These are phyloP conservation scores for Glossosoma conforme DNA, from an alignment of 1,140 invertebrate genomes.

Conservation along the genomic window DNA sequence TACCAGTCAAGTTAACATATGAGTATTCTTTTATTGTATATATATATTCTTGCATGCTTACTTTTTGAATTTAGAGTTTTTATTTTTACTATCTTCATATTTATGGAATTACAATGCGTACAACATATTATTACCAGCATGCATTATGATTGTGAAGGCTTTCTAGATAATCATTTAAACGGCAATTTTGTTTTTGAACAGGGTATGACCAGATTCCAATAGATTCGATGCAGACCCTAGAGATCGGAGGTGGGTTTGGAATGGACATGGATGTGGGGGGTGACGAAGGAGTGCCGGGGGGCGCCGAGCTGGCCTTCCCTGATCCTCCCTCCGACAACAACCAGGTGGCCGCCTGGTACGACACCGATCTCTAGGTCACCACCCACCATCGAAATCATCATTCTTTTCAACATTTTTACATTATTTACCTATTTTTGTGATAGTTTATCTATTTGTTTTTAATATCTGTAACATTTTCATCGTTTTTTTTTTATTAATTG, in stretches of 20 bases:
- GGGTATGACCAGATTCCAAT: conserved; percentile 96
- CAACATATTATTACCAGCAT: too few species aligned
- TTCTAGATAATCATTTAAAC: too few species aligned
- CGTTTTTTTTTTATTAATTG: background rate
- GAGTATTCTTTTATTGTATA: too few species aligned
- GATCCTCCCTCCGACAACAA: conserved; percentile 85
- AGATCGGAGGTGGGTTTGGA: conserved; percentile 71
- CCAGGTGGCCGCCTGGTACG: conserved; percentile 91
- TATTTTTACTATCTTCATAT: too few species aligned
- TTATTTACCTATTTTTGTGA: conserved; percentile 25
- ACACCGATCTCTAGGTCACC: conserved; percentile 79
- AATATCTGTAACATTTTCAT: too few species aligned
- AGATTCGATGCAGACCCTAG: conserved; percentile 92
- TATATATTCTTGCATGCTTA: too few species aligned
- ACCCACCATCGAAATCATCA: conserved; percentile 6
- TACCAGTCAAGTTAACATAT: too few species aligned
- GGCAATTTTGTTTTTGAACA: too few species aligned
- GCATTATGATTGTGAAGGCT: too few species aligned
- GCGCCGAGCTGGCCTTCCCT: conserved; percentile 75
- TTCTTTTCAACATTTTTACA: conserved; percentile 7
- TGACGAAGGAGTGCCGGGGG: conserved; percentile 71
- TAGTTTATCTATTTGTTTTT: conserved; percentile 22
- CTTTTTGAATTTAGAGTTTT: too few species aligned
- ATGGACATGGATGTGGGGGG: conserved; percentile 85
- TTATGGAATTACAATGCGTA: too few species aligned